Percentiles rank a stretch among this genome's conserved stretches.
phyloP scores from a whole-genome alignment of 2,797 vertebrate genomes.

The Hypotaenidia philippensis region DNA sequence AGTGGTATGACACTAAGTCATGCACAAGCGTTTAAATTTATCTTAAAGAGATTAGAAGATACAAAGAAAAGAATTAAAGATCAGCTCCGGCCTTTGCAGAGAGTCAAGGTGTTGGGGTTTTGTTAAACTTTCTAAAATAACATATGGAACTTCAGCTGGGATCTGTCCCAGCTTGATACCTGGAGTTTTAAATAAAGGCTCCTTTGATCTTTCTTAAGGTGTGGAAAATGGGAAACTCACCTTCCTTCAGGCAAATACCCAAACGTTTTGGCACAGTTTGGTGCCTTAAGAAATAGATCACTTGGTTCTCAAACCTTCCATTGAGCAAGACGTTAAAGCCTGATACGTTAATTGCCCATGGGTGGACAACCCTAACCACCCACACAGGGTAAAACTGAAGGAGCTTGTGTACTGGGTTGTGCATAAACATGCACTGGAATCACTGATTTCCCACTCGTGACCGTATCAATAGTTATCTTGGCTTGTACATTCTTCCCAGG shows the following conservation, averaged over 20 bases:
- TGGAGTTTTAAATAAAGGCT: neutral
- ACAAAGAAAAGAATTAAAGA: neutral
- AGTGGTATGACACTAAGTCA: neutral
- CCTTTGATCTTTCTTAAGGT: neutral
- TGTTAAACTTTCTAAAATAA: neutral
- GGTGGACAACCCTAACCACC: slow-evolving; percentile 10
- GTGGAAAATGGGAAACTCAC: neutral
- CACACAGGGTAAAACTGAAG: neutral
- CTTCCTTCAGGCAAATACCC: neutral
- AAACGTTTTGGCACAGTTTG: neutral
- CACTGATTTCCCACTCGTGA: neutral
- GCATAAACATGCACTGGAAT: neutral
- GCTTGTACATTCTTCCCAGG: neutral
- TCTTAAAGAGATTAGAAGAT: neutral
- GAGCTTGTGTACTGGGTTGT: neutral
- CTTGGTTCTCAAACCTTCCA: neutral
- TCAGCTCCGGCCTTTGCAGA: neutral
- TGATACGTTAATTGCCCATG: slow-evolving; percentile 14
- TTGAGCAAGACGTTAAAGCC: slow-evolving; percentile 7
- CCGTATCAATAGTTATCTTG: neutral
- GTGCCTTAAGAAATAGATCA: neutral
- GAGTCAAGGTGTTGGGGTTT: neutral
- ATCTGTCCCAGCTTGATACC: neutral
- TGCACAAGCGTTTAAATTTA: neutral
- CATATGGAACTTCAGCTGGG: neutral